Conservation (phyloP, 1,140 invertebrate genomes). For the Dendrolimus kikuchii region DNA sequence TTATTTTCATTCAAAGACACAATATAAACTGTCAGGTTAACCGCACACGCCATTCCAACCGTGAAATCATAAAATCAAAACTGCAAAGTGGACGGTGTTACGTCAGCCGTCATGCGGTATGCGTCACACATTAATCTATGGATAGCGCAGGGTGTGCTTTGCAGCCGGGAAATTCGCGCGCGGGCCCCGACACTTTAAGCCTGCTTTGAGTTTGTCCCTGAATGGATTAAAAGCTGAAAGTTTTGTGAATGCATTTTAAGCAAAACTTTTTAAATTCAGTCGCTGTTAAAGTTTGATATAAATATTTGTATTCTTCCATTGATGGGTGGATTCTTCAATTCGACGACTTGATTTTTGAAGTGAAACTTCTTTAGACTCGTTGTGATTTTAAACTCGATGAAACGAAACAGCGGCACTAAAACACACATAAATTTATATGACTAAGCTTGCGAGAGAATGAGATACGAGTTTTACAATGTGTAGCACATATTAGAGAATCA, state of each 20-base stretch:
- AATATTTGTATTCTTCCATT: too few relatives aligned
- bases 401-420: too few relatives aligned
- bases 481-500: too few relatives aligned
- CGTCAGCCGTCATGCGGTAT: slow-evolving; percentile 32
- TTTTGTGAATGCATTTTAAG: slow-evolving; percentile 37
- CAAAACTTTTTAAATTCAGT: slow-evolving; percentile 8
- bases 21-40: slow-evolving; percentile 29
- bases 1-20: slow-evolving; percentile 15
- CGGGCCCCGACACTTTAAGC: slow-evolving; percentile 36
- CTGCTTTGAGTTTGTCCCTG: slow-evolving; percentile 47
- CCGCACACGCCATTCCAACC: slow-evolving; percentile 20
- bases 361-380: too few relatives aligned
- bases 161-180: slow-evolving; percentile 42
- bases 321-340: too few relatives aligned
- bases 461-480: too few relatives aligned
- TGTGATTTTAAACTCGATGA: too few relatives aligned
- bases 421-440: too few relatives aligned
- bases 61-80: slow-evolving; percentile 44
- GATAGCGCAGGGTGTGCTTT: slow-evolving; percentile 17
- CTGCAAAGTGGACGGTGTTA: slow-evolving; percentile 22
- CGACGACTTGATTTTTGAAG: too few relatives aligned
- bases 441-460: too few relatives aligned
- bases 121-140: slow-evolving; percentile 50
- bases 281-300: too few relatives aligned
- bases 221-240: slow-evolving; percentile 47